A percentile compares a stretch with the other conserved stretches of the same genome.
Evolutionary conservation across 2,113 vertebrate species (phyloP).

Genomic region (Morone chrysops): DNA sequence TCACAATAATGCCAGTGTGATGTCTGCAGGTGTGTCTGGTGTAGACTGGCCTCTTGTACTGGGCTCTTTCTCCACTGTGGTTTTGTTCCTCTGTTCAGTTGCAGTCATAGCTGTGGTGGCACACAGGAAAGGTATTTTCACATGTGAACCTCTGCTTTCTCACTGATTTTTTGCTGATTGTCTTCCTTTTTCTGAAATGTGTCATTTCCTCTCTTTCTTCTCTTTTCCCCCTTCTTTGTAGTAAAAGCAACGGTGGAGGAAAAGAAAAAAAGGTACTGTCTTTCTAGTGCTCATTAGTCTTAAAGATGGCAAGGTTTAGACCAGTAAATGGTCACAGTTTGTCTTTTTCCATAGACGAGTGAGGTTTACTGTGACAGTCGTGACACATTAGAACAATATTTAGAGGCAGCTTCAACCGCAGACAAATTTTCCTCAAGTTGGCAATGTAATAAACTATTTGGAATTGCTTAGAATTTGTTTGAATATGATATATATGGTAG

Average conservation of each 20-base stretch:
- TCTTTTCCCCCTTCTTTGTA: constrained; percentile 29
- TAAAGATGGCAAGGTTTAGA: not conserved
- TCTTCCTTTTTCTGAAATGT: constrained; percentile 10
- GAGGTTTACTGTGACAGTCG: not conserved
- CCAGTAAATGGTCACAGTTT: not conserved
- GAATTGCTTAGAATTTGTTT: not conserved
- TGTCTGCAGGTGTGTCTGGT: constrained; percentile 28
- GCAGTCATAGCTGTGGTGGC: constrained; percentile 51
- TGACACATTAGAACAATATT: not conserved
- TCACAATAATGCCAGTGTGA: constrained; percentile 3
- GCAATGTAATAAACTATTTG: not conserved
- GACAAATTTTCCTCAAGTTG: not conserved
- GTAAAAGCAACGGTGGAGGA: constrained; percentile 70
- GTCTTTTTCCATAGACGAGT: not conserved
- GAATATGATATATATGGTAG: not conserved
- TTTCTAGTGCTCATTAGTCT: not conserved
- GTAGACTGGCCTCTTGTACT: constrained; percentile 80
- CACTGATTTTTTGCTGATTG: not conserved
- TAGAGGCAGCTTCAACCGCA: not conserved
- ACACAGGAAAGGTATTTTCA: constrained; percentile 72
- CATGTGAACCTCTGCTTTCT: not conserved
- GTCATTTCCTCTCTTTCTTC: not conserved
- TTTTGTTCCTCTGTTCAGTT: constrained; percentile 76
- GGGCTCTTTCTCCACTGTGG: constrained; percentile 74
- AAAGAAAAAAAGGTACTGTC: constrained; percentile 76